Base-by-base conservation (phyloP, 2,113 vertebrate genomes). In the Charadrius vociferus region DNA sequence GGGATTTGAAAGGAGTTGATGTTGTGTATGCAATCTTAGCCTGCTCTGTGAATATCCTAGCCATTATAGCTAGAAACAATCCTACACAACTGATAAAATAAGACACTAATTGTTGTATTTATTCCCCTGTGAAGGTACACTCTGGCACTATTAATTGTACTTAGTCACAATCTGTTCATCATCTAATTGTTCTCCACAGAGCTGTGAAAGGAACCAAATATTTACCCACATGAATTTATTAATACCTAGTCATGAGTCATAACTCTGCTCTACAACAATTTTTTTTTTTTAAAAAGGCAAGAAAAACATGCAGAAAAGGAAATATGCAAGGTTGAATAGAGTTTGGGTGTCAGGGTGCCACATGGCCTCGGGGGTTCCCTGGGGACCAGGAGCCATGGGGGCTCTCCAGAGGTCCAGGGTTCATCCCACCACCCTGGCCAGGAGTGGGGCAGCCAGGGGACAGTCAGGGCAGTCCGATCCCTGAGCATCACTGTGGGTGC, bases 81-180 rank as follows among this genome's bases (percentile, higher is more conserved):
- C 92, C 90, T 93, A 95, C 95, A 96, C 86, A 77, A 72, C 18
- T 0, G 26, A 94, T 97, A 96, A 97, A 96, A 94, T 95, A 95
- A 92, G 90, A 79, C 58, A 67, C 43, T 97, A 93, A 96, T 96
- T 93, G 70, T 92, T 94, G 95, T 91, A 92, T 97, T 95, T 95
- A 96, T 96, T 95, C 86, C 94, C 81, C 73, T 67, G 37, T 52
- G 79, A 96, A 95, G 59, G 74, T 81, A 88, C 34, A 62, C 67
- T 88, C 73, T 86, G 67, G 68, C 61, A 72, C 56, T 92, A 92
- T 95, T 96, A 96, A 95, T 93, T 89, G 80, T 93, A 89, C 86
- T 96, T 96, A 95, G 95, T 96, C 97, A 97, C 93, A 97, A 95
- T 95, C 81, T 96, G 77, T 81, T 95, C 93, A 96, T 94, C 87